These are phyloP conservation scores for Coracias cyanogaster DNA, from an alignment of 2,797 vertebrate genomes.

Conservation along the genomic window DNA sequence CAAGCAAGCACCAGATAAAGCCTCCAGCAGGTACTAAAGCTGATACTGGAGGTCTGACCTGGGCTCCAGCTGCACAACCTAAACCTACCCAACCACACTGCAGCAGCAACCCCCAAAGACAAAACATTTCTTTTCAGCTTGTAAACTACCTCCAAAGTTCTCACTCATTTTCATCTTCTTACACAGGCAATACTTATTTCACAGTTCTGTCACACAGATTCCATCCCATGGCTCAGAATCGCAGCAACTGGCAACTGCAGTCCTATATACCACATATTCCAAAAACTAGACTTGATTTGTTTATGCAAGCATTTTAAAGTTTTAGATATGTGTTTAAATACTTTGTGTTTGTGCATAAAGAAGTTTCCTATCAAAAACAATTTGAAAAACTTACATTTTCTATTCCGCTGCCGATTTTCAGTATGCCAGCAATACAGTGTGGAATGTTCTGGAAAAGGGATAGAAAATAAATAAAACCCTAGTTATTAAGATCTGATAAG, in stretches of 20 bases:
- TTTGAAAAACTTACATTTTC: constrained; percentile 73
- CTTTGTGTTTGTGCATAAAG: neutral
- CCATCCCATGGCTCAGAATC: neutral
- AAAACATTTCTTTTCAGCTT: neutral
- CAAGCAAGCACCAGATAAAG: neutral
- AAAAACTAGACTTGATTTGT: neutral
- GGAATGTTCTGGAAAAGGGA: constrained; percentile 67
- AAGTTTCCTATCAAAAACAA: neutral
- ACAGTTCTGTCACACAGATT: neutral
- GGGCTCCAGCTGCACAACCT: neutral
- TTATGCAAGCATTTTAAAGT: neutral
- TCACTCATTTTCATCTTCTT: neutral
- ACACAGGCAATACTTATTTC: neutral
- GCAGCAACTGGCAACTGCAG: neutral
- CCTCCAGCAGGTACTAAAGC: neutral
- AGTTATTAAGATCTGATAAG: neutral
- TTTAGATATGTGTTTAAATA: neutral
- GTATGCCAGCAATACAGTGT: constrained; percentile 68
- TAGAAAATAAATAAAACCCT: neutral
- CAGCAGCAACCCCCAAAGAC: neutral
- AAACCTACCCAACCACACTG: neutral
- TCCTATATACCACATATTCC: neutral
- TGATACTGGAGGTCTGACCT: too few species aligned
- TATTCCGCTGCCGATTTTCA: constrained; percentile 76
- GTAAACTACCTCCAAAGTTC: neutral